A percentile compares a stretch with the other conserved stretches of the same genome.
phyloP scores from a whole-genome alignment of 1,140 invertebrate species.

The Drosophila murphyi region DNA sequence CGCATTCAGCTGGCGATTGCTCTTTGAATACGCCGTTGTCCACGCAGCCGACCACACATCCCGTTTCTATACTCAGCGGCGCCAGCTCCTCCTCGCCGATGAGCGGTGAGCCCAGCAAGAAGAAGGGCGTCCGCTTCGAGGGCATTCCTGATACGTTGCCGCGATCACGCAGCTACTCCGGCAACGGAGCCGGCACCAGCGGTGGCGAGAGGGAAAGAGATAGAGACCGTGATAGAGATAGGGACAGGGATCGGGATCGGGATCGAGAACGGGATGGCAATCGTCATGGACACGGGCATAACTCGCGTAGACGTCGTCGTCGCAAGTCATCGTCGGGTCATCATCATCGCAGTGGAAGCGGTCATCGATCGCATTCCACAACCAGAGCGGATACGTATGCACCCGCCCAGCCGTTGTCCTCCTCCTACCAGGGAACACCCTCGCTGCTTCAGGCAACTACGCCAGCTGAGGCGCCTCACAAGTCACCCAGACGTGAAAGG shows the following conservation, averaged over 20 bases:
- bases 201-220: conserved; percentile 37
- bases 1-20: conserved; percentile 70
- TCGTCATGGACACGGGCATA: conserved; percentile 58
- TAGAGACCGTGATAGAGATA: conserved; percentile 20
- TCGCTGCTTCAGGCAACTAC: conserved; percentile 52
- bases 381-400: conserved; percentile 79
- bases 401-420: conserved; percentile 73
- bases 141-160: conserved; percentile 76
- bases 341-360: conserved; percentile 70
- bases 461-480: conserved; percentile 24
- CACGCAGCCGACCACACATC: conserved; percentile 59
- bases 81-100: conserved; percentile 80
- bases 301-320: conserved; percentile 65
- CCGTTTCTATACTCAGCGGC: conserved; percentile 76
- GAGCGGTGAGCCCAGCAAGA: conserved; percentile 75
- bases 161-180: conserved; percentile 80
- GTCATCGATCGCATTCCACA: conserved; percentile 77
- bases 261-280: conserved; percentile 37
- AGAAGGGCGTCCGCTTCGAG: conserved; percentile 84
- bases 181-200: conserved; percentile 76
- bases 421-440: conserved; percentile 76
- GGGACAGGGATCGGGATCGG: conserved; percentile 18
- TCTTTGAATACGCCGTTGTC: conserved; percentile 68
- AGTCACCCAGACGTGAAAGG: conserved; percentile 27
- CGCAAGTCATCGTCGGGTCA: conserved; percentile 68